Percentiles rank a stretch among this genome's conserved stretches.
These are phyloP conservation scores for Pyralis farinalis DNA, from an alignment of 2,888 invertebrate species.

Conservation along the genomic window DNA sequence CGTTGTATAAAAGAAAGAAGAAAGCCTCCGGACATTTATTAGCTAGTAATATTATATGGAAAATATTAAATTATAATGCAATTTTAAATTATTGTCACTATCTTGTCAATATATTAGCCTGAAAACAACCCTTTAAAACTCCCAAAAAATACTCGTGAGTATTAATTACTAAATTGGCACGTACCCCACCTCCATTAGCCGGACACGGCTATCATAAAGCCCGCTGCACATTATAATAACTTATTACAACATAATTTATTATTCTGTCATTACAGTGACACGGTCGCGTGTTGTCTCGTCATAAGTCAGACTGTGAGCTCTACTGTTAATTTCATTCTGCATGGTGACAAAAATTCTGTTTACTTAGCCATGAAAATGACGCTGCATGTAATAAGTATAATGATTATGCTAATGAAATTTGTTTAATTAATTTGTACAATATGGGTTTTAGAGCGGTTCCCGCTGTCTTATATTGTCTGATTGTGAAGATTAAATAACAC, in stretches of 20 bases:
- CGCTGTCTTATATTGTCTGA: slow-evolving; percentile 14
- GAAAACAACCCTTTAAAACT: slow-evolving; percentile 52
- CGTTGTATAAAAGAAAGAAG: too few species aligned
- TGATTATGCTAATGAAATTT: slow-evolving; percentile 51
- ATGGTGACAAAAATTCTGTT: slow-evolving; percentile 80
- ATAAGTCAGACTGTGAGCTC: slow-evolving; percentile 64
- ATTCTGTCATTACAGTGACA: slow-evolving; percentile 76
- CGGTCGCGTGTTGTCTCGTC: slow-evolving; percentile 66
- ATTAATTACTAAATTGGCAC: slow-evolving; percentile 29
- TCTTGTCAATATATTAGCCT: slow-evolving; percentile 2
- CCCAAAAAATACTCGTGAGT: slow-evolving; percentile 36
- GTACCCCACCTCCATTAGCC: slow-evolving; percentile 45
- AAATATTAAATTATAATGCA: too few species aligned
- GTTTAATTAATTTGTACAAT: slow-evolving; percentile 68
- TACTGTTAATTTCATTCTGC: slow-evolving; percentile 73
- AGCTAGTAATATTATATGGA: too few species aligned
- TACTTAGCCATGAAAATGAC: slow-evolving; percentile 64
- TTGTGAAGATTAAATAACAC: neutral
- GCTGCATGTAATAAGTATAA: slow-evolving; percentile 47
- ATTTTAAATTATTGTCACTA: too few species aligned
- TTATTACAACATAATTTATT: slow-evolving; percentile 80
- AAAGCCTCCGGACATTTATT: too few species aligned
- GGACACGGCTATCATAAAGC: slow-evolving; percentile 49
- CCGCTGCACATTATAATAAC: slow-evolving; percentile 71
- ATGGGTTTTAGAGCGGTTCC: slow-evolving; percentile 24